These are phyloP conservation scores for Coregonus suidteri DNA, from an alignment of 2,797 vertebrate species.

Conservation along the genomic window DNA sequence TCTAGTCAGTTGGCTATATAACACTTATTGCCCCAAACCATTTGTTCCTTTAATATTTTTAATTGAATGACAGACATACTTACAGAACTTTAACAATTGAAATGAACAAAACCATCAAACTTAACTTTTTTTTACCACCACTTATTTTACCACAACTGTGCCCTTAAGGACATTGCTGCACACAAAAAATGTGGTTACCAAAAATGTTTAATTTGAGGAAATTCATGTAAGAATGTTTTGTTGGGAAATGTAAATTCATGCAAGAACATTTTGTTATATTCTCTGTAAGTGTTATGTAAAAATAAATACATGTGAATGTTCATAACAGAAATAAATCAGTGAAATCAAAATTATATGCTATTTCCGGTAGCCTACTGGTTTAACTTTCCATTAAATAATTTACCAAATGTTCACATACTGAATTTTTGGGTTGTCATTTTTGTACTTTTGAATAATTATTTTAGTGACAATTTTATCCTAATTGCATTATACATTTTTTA, in stretches of 20 bases:
- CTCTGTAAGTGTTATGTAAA: neutral
- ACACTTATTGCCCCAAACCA: too few species aligned
- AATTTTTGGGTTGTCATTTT: neutral
- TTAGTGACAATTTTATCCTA: neutral
- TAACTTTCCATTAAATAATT: neutral
- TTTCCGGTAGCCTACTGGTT: neutral
- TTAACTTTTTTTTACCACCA: neutral
- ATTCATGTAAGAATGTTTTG: neutral
- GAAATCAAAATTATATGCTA: too few species aligned
- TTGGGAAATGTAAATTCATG: neutral
- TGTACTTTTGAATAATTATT: neutral
- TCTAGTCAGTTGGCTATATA: neutral
- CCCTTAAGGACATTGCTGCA: neutral
- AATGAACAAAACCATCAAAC: neutral
- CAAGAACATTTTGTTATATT: neutral
- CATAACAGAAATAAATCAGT: neutral
- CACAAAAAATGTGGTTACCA: too few species aligned
- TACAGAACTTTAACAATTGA: neutral
- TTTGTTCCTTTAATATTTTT: too few species aligned
- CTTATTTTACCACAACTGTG: neutral
- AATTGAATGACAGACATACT: too few species aligned
- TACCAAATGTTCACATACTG: neutral
- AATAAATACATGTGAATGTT: neutral
- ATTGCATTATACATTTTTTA: too few species aligned
- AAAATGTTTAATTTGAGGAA: neutral